Percentiles rank a stretch among this genome's conserved stretches.
Evolutionary conservation across 2,888 invertebrate genomes (phyloP).

Genomic region (Athripsodes cinereus): DNA sequence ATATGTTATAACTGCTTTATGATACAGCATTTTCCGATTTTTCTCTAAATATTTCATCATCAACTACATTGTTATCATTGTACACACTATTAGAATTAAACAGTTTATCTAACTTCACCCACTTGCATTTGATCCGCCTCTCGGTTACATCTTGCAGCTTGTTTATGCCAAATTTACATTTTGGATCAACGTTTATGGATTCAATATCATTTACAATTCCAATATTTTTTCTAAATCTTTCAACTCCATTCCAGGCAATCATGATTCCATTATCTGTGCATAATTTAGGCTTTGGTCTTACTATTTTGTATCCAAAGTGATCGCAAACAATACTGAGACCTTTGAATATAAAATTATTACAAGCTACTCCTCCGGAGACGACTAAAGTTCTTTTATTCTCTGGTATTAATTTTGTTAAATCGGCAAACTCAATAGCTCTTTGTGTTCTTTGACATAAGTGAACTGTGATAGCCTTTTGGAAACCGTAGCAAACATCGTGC

Average conservation of each 20-base stretch:
- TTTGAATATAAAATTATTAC: conserved; percentile 74
- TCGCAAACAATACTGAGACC: conserved; percentile 63
- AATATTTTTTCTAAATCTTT: conserved; percentile 45
- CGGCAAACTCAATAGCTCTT: conserved; percentile 72
- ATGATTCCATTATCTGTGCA: conserved; percentile 98
- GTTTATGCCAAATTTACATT: conserved; percentile 57
- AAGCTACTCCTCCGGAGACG: conserved; percentile 95
- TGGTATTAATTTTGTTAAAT: conserved; percentile 56
- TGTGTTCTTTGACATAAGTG: conserved; percentile 80
- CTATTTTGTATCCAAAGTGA: conserved; percentile 57
- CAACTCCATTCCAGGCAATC: conserved; percentile 98
- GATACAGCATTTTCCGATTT: neutral
- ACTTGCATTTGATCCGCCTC: conserved; percentile 51
- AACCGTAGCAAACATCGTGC: conserved; percentile 78
- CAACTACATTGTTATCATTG: neutral
- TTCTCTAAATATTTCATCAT: neutral
- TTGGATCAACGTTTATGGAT: conserved; percentile 52
- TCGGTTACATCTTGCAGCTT: conserved; percentile 51
- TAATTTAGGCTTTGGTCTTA: conserved; percentile 73
- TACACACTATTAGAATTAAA: neutral
- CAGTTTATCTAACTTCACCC: conserved; percentile 36
- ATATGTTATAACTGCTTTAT: neutral
- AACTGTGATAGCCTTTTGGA: conserved; percentile 65
- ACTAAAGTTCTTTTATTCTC: conserved; percentile 56
- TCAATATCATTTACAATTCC: conserved; percentile 44